A percentile compares a stretch with the other conserved stretches of the same genome.
These are phyloP conservation scores for Nebria brevicollis DNA, from an alignment of 2,888 invertebrate genomes.

Conservation along the genomic window DNA sequence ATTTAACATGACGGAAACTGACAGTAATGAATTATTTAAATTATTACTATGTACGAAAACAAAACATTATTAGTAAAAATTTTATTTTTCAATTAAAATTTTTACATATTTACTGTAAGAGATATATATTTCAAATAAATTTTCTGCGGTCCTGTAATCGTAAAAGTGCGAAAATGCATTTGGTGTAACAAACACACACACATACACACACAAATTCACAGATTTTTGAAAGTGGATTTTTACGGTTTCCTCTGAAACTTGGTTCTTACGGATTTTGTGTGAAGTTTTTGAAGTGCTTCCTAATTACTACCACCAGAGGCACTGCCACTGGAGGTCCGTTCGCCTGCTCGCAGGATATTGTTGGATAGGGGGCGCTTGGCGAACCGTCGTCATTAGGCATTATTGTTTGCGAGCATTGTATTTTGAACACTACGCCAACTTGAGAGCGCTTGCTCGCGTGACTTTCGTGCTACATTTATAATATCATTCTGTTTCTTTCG, in stretches of 20 bases:
- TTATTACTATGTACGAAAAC: too few relatives aligned
- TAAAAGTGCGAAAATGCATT: background rate
- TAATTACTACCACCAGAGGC: conserved; percentile 35
- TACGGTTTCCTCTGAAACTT: conserved; percentile 34
- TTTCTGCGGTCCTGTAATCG: background rate
- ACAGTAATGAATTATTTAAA: too few relatives aligned
- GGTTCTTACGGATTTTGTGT: conserved; percentile 39
- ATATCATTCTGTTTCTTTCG: background rate
- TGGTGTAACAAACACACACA: background rate
- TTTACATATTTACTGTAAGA: background rate
- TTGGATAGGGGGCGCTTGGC: background rate
- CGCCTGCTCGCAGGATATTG: background rate
- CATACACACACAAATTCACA: background rate
- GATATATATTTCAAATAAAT: background rate
- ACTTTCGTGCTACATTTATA: conserved; percentile 6
- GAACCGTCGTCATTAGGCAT: conserved; percentile 36
- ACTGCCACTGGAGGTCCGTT: conserved; percentile 7
- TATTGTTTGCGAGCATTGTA: conserved; percentile 43
- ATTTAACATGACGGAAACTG: background rate
- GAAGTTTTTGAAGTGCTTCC: conserved; percentile 44
- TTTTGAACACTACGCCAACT: conserved; percentile 21
- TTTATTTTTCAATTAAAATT: too few relatives aligned
- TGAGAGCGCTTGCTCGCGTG: background rate
- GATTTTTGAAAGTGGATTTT: conserved; percentile 37
- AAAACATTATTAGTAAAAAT: too few relatives aligned